Base-by-base conservation (phyloP, 2,797 vertebrate genomes). In the Pagetopsis macropterus region DNA sequence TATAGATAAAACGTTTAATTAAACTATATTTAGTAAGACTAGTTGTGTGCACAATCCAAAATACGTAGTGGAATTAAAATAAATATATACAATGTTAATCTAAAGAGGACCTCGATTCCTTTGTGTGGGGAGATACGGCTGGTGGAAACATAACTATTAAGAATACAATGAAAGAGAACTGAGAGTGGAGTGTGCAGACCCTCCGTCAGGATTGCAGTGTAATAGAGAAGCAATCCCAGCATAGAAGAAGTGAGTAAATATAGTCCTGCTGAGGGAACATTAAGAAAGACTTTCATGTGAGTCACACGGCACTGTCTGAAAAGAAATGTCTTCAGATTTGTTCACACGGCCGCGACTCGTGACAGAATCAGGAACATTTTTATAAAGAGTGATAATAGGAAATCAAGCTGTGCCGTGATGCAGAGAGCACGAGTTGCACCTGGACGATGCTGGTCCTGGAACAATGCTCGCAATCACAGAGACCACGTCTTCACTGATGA, bases 381-480 rank as follows among this genome's bases (percentile, higher is more conserved):
- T 8, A 40, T 41, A 50, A 31, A 27, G n/a, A 55, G n/a, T 40
- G 17, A 3, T 17, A 3, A 19, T 23, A 23, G 23, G 72, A 50
- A 58, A 48, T 73, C 37, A 65, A 10, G 62, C 62, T 40, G 50
- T 67, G 44, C 37, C 21, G 33, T n/a, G 9, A 68, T 21, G 62
- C 56, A 37, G 40, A 0, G n/a, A 10, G 9, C 23, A 52, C 21
- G 31, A 61, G 50, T 77, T 43, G 52, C 61, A 61, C 60, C 21
- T 51, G 37, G 6, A 10, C 45, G 27, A 45, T 12, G 49, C n/a
- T 57, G 55, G 23, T 2, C n/a, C 44, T 37, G 16, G 31, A 27
- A 72, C 60, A 41, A 70, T 70, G 63, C 21, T 21, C n/a, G 12
- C 43, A 67, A 64, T 59, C 56, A 65, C 14, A 37, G 41, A 11